Evolutionary conservation across 2,797 vertebrate species (phyloP).

Genomic region (Anisognathus igniventris): DNA sequence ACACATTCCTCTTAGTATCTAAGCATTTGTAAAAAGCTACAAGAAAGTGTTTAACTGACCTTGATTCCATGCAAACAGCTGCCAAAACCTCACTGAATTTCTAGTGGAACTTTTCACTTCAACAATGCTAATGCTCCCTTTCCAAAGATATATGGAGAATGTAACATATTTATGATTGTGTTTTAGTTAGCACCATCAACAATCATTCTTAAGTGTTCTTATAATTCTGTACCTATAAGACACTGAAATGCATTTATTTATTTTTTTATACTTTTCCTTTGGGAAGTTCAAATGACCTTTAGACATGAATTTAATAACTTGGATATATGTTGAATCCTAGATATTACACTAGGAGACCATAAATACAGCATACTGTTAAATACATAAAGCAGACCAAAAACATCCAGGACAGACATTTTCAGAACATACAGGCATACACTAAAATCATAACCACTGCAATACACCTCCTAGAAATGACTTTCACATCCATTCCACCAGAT

Average conservation of each 20-base stretch:
- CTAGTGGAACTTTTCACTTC: background rate
- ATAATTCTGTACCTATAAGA: background rate
- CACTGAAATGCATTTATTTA: background rate
- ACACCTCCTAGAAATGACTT: background rate
- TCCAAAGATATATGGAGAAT: background rate
- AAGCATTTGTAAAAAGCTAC: background rate
- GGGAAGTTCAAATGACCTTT: background rate
- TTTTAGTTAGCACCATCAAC: background rate
- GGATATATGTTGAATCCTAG: background rate
- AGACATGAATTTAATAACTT: background rate
- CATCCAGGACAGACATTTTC: background rate
- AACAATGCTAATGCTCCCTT: background rate
- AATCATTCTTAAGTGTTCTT: background rate
- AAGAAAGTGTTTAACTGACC: background rate
- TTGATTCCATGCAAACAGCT: background rate
- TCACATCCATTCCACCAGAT: background rate
- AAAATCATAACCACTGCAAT: background rate
- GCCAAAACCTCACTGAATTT: background rate
- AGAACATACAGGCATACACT: background rate
- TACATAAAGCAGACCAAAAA: background rate
- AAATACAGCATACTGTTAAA: background rate
- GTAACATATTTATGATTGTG: background rate
- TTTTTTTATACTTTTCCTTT: background rate
- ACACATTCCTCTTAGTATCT: background rate
- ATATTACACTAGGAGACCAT: background rate